Conservation (phyloP, 2,888 invertebrate genomes). For the Drosophila emarginata region DNA sequence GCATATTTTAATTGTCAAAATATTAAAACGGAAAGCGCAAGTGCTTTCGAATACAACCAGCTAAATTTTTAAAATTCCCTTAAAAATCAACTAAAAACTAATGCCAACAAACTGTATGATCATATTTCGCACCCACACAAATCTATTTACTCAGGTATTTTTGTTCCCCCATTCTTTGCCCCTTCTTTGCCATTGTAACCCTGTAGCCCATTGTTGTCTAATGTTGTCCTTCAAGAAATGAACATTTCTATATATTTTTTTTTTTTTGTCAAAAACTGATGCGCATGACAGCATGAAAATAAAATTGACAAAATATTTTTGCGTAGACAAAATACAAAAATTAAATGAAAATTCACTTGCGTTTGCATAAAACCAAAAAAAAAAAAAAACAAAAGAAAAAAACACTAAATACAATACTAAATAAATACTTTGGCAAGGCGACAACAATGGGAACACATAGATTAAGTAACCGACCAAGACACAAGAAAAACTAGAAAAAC, state of each 20-base stretch:
- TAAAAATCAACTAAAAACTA: neutral
- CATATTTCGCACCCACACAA: conserved; percentile 59
- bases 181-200: neutral
- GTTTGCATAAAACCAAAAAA: conserved; percentile 66
- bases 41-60: neutral
- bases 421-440: conserved; percentile 74
- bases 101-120: conserved; percentile 31
- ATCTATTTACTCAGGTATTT: conserved; percentile 47
- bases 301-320: conserved; percentile 13
- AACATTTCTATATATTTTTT: conserved; percentile 46
- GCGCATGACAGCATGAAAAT: conserved; percentile 64
- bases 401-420: conserved; percentile 59
- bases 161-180: neutral
- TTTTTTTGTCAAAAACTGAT: conserved; percentile 49
- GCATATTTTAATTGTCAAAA: neutral
- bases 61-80: neutral
- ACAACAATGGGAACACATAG: conserved; percentile 68
- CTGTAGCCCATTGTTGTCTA: conserved; percentile 49
- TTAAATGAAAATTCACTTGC: conserved; percentile 49
- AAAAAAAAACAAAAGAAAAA: too few relatives aligned
- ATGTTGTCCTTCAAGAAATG: conserved; percentile 71
- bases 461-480: conserved; percentile 67
- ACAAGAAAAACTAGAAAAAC: conserved; percentile 44
- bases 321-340: conserved; percentile 17
- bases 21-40: neutral